Evolutionary conservation across 2,888 invertebrate species (phyloP).

Genomic region (Rugalucina vietnamica): DNA sequence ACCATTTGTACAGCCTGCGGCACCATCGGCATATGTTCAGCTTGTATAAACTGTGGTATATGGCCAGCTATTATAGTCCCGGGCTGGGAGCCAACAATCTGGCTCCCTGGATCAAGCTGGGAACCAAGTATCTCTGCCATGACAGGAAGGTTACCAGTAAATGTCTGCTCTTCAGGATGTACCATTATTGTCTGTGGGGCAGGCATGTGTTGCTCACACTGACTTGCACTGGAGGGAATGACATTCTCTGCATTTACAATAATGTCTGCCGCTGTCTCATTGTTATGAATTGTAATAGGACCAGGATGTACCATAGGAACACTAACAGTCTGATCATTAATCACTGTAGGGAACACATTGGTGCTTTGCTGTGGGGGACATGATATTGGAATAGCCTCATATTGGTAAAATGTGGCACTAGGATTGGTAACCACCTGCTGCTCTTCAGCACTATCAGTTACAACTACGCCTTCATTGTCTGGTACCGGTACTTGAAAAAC

Average conservation of each 20-base stretch:
- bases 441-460: background rate
- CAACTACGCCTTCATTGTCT: background rate
- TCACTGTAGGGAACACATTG: background rate
- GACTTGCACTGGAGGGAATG: background rate
- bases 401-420: background rate
- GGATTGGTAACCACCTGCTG: background rate
- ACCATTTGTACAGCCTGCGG: conserved; percentile 33
- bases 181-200: background rate
- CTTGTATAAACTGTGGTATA: background rate
- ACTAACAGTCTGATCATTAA: background rate
- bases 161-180: background rate
- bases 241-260: background rate
- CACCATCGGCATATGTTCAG: background rate
- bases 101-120: conserved; percentile 17
- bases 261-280: background rate
- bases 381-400: background rate
- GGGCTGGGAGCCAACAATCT: conserved; percentile 24
- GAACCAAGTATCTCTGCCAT: conserved; percentile 6
- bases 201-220: background rate
- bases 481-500: background rate
- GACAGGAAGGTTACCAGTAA: background rate
- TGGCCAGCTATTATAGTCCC: background rate
- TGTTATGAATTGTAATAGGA: background rate
- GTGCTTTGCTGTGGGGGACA: background rate
- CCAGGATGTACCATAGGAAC: background rate